These are phyloP conservation scores for Erythrocercus mccallii DNA, from an alignment of 2,113 vertebrate species.

Conservation along the genomic window DNA sequence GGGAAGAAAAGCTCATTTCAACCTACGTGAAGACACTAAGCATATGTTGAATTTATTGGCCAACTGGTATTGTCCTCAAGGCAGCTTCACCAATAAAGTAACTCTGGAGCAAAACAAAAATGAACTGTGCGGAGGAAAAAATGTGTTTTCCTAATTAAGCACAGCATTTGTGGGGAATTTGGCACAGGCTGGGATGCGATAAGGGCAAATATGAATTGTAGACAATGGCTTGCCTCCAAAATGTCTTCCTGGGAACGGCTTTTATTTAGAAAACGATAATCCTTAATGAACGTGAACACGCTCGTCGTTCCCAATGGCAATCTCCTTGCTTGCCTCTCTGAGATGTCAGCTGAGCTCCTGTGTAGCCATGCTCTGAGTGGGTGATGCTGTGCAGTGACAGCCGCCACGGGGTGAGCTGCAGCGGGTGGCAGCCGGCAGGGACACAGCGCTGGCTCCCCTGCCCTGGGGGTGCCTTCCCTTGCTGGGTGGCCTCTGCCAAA, in stretches of 20 bases:
- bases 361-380: neutral
- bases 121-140: neutral
- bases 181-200: neutral
- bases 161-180: slow-evolving; percentile 27
- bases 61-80: slow-evolving; percentile 46
- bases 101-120: slow-evolving; percentile 33
- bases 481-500: neutral
- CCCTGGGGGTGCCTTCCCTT: neutral
- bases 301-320: neutral
- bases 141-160: slow-evolving; percentile 53
- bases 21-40: slow-evolving; percentile 9
- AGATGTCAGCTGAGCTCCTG: neutral
- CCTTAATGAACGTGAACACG: slow-evolving; percentile 26
- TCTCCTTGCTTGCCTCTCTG: neutral
- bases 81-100: slow-evolving; percentile 47
- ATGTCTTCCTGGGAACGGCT: slow-evolving; percentile 6
- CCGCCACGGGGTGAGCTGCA: neutral
- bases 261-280: slow-evolving; percentile 33
- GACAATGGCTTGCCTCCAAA: slow-evolving; percentile 47
- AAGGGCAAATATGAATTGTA: slow-evolving; percentile 23
- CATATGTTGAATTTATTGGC: slow-evolving; percentile 55
- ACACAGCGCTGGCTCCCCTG: neutral
- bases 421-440: neutral
- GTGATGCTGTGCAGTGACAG: neutral
- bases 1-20: neutral